Evolutionary conservation across 2,113 vertebrate species (phyloP), one percentile per base, ranked within the genome.

Genomic region (Geococcyx californianus): DNA sequence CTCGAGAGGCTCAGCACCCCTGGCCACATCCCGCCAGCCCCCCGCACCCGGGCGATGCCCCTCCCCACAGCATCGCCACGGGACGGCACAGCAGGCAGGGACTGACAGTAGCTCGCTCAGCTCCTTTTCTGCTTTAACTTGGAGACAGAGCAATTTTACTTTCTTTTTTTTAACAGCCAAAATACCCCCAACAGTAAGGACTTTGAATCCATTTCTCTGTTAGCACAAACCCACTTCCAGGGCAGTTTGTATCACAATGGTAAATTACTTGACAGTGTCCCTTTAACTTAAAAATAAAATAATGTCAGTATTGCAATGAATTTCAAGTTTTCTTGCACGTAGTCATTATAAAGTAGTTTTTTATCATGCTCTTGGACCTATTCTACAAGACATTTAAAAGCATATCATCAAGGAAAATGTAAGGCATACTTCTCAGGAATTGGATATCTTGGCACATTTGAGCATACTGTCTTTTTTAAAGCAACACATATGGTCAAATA

Each of bases 401-500:
- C 97, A 97, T 97, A 97, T 98, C 82, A 94, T 94, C 95, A 97
- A 97, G 97, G 97, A 98, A 98, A 96, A 97, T 84, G 97, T 98
- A 98, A 98, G 98, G 98, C 98, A 98, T 98, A 97, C 97, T 97
- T 98, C 85, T 98, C 92, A 96, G 91, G 97, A 98, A 97, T 97
- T 97, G 96, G 97, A 40, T 96, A 97, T 95, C 97, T 98, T 98
- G 98, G 98, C 98, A 98, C 98, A 98, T 98, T 98, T 98, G 98
- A 98, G 96, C 98, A 98, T 98, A 98, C 97, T 97, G 98, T 98
- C 95, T 97, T 97, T 96, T 94, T 80, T 8, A 90, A 96, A 98
- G 95, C 97, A 98, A 98, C 96, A 97, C 95, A 98, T 98, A 98
- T 98, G 98, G 97, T 98, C 98, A 98, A 98, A 98, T 97, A 98